These are phyloP conservation scores for Bovichtus variegatus DNA, from an alignment of 2,797 vertebrate genomes.

Conservation along the genomic window DNA sequence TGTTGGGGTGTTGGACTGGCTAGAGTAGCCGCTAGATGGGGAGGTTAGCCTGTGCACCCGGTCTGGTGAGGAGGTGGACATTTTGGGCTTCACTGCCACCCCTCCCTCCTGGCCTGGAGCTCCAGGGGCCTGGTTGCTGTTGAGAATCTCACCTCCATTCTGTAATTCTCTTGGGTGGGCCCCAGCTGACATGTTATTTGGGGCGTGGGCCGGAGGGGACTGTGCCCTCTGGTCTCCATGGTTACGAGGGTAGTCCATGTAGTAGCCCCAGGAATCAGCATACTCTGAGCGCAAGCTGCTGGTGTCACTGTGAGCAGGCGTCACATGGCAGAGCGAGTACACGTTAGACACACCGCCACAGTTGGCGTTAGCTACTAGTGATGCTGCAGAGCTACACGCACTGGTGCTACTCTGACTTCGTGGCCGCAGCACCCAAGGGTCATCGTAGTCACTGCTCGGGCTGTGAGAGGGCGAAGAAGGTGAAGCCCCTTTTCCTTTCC, in stretches of 20 bases:
- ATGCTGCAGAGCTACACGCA: conserved; percentile 90
- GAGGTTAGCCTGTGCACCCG: conserved; percentile 94
- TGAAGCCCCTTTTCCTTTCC: conserved; percentile 85
- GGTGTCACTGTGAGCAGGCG: conserved; percentile 94
- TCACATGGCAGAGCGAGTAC: conserved; percentile 92
- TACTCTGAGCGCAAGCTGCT: conserved; percentile 97
- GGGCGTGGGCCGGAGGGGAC: conserved; percentile 63
- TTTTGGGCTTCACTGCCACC: conserved; percentile 84
- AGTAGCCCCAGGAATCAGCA: conserved; percentile 94
- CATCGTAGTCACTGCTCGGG: conserved; percentile 96
- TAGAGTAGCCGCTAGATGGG: conserved; percentile 97
- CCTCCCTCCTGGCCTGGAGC: conserved; percentile 73
- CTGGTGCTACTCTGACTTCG: conserved; percentile 95
- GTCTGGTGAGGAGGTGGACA: conserved; percentile 88
- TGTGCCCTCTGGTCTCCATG: conserved; percentile 83
- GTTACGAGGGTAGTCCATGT: conserved; percentile 87
- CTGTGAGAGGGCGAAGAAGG: conserved; percentile 92
- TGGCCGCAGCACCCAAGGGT: conserved; percentile 93
- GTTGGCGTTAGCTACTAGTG: conserved; percentile 77
- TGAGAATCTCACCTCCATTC: conserved; percentile 76
- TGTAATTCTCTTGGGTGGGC: conserved; percentile 75
- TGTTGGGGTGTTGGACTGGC: conserved; percentile 98
- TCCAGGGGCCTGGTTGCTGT: conserved; percentile 67
- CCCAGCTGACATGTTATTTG: conserved; percentile 52
- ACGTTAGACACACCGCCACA: conserved; percentile 82